A percentile compares a stretch with the other conserved stretches of the same genome.
Conservation (phyloP, 2,113 vertebrate species). For the Bos taurus region DNA sequence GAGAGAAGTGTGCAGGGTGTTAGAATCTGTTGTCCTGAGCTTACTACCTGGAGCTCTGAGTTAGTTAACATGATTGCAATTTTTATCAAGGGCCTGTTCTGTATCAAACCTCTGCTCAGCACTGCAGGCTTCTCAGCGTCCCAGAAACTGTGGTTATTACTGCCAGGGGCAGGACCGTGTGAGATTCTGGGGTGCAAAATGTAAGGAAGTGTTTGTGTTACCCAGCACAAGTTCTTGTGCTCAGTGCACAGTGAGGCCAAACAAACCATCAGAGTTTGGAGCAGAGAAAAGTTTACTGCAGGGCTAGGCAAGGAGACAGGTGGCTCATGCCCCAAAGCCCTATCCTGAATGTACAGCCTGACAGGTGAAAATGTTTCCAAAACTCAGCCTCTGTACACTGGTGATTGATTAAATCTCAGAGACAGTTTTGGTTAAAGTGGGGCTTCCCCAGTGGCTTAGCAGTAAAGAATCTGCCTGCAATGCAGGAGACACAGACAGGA, state of each 20-base stretch:
- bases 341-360: accelerated
- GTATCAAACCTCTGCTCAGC: accelerated
- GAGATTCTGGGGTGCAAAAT: no score
- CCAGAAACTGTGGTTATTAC: accelerated
- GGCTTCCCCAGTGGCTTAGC: neutral
- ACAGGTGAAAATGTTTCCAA: no score
- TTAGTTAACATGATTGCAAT: accelerated
- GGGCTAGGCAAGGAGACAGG: neutral
- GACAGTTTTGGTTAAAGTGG: neutral
- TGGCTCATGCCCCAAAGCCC: neutral
- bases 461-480: neutral
- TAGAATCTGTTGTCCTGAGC: neutral
- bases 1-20: neutral
- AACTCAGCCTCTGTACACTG: neutral
- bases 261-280: neutral
- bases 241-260: neutral
- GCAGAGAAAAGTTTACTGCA: neutral
- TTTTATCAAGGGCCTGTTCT: no score
- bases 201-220: neutral
- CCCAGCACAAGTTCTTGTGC: accelerated
- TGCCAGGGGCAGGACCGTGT: accelerated
- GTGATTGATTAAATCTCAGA: neutral
- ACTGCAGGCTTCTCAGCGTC: accelerated
- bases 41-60: accelerated
- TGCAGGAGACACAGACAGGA: neutral